Base-by-base conservation (phyloP, 53 echinoderm and acorn worm genomes). In the Henricia sp. region DNA sequence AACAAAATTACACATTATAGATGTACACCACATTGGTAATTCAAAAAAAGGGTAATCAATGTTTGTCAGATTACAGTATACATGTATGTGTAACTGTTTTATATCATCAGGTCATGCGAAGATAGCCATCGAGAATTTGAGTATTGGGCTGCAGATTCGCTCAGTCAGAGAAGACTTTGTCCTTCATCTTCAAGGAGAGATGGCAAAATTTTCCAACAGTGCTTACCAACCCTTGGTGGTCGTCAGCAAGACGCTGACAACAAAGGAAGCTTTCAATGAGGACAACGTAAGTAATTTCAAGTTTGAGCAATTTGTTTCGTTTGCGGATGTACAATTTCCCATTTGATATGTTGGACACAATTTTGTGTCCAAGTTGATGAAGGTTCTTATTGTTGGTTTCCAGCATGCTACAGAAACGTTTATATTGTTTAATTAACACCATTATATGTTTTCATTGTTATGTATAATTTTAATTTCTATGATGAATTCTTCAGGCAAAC, bases 401-500 rank as follows among this genome's bases (percentile, higher is more conserved):
- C 3, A 16, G 3, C 21, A 21, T 53, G 16, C 8, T n/a, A 3
- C 3, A n/a, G 3, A n/a, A 17, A n/a, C 3, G 16, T 16, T 26
- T 14, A 10, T 56, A 34, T 70, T 3, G 6, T 50, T 37, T n/a
- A n/a, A n/a, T n/a, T n/a, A n/a, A n/a, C n/a, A n/a, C n/a, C n/a
- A n/a, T n/a, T n/a, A n/a, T n/a, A n/a, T n/a, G n/a, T n/a, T n/a
- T n/a, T n/a, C n/a, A n/a, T n/a, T n/a, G n/a, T n/a, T n/a, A n/a
- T n/a, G n/a, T n/a, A n/a, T n/a, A n/a, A n/a, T n/a, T n/a, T n/a
- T n/a, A n/a, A n/a, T n/a, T n/a, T n/a, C n/a, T n/a, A n/a, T n/a
- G n/a, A n/a, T n/a, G n/a, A n/a, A n/a, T n/a, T n/a, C n/a, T 64
- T 27, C 67, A 87, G 87, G 87, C 87, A 4, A 77, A 64, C 82